Base-by-base conservation (phyloP, 2,113 vertebrate genomes). In the Tapirus terrestris region DNA sequence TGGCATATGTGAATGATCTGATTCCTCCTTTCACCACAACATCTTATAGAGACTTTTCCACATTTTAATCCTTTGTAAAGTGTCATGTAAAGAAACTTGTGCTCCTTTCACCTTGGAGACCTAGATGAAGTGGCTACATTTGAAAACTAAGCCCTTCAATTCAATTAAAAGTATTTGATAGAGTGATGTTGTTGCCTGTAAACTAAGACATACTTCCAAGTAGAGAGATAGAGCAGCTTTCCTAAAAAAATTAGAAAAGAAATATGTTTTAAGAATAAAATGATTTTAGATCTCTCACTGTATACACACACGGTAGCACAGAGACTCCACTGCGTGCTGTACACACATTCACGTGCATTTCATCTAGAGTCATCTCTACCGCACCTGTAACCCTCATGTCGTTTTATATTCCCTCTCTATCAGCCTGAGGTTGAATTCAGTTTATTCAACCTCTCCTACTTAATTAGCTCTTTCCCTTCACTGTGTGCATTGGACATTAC, bases 1-100 rank as follows among this genome's bases (percentile, higher is more conserved):
- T 51, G 95, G 43, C 60, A 96, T 43, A 94, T 75, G 63, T 65
- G 97, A 98, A 96, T 96, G 36, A 92, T 93, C 60, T 89, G 45
- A 70, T 77, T 84, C 36, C 97, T 89, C 8, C 63, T 82, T 96
- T 65, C 48, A 80, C 48, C 51, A n/a, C 18, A 63, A 92, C 16
- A 83, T 48, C 85, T 92, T 83, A 87, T n/a, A 94, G 23, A 68
- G 87, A 25, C 12, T 94, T 96, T 97, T 79, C 72, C 45, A 89
- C 31, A 79, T 75, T 93, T 96, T 91, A 97, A 93, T 95, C 17
- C 9, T 6, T 25, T 91, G 18, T 61, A 43, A 97, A 68, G 39
- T 63, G 87, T 94, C 89, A 80, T 36, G 96, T 72, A 88, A 93
- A 58, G 23, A 85, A 81, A 85, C 27, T 27, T 70, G 68, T 85